phyloP scores from a whole-genome alignment of 2,888 invertebrate genomes.

The Electrophaes corylata region DNA sequence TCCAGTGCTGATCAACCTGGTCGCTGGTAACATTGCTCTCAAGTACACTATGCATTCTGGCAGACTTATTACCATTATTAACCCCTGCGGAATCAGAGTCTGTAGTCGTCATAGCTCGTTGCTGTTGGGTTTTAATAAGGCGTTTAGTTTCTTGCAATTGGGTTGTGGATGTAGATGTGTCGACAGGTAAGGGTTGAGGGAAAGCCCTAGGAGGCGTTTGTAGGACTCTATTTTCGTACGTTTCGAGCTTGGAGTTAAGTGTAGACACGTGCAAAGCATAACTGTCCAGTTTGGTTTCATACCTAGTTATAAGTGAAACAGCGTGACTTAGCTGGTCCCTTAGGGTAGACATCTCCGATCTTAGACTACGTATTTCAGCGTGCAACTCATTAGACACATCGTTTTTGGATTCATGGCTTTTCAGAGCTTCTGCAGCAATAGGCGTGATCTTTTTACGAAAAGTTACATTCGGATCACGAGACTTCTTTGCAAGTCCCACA shows the following conservation, averaged over 20 bases:
- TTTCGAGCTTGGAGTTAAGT: constrained; percentile 3
- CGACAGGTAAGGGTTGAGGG: too few relatives aligned
- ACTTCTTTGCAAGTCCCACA: too few relatives aligned
- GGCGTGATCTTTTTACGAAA: not conserved
- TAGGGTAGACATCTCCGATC: not conserved
- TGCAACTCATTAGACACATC: not conserved
- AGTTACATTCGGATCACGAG: not conserved
- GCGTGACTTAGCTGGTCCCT: constrained; percentile 3
- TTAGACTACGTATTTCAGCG: not conserved
- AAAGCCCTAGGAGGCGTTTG: too few relatives aligned
- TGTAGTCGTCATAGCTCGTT: too few relatives aligned
- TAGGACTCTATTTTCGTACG: constrained; percentile 2
- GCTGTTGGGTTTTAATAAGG: too few relatives aligned
- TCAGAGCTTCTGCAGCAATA: too few relatives aligned
- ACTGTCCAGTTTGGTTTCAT: constrained; percentile 3
- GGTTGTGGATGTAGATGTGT: not conserved
- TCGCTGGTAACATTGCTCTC: too few relatives aligned
- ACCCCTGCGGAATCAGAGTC: too few relatives aligned
- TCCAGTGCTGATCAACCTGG: constrained; percentile 14
- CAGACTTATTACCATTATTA: too few relatives aligned
- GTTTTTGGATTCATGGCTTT: too few relatives aligned
- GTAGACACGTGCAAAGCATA: constrained; percentile 5
- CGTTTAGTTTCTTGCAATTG: not conserved
- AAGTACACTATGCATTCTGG: too few relatives aligned
- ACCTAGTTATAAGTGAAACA: constrained; percentile 1